A percentile compares a stretch with the other conserved stretches of the same genome.
phyloP scores from a whole-genome alignment of 2,797 vertebrate genomes.

The Botia almorhae region DNA sequence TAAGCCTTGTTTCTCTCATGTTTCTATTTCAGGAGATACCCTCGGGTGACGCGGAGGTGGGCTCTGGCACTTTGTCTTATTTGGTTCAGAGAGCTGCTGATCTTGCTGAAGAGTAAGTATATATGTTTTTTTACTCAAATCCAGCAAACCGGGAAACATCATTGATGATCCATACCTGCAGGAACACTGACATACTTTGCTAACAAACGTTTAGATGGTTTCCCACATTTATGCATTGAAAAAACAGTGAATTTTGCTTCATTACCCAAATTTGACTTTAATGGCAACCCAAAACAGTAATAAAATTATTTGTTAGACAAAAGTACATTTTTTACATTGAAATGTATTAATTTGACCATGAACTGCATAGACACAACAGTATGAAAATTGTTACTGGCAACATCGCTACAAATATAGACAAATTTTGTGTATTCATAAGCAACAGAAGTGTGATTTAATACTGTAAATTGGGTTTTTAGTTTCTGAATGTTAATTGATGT shows the following conservation, averaged over 20 bases:
- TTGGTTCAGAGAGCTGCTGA: conserved; percentile 79
- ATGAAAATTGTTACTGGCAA: too few relatives aligned
- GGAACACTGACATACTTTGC: not conserved
- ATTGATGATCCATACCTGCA: not conserved
- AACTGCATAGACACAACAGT: too few relatives aligned
- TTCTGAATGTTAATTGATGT: too few relatives aligned
- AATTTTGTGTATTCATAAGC: too few relatives aligned
- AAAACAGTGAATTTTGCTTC: not conserved
- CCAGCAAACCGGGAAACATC: not conserved
- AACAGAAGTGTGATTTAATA: too few relatives aligned
- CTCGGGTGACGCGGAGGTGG: conserved; percentile 40
- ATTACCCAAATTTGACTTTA: too few relatives aligned
- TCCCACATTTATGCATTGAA: conserved; percentile 1
- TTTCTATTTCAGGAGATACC: conserved; percentile 69
- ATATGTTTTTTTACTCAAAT: conserved; percentile 3
- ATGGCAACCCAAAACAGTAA: too few relatives aligned
- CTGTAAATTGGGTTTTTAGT: too few relatives aligned
- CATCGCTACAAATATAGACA: too few relatives aligned
- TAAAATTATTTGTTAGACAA: too few relatives aligned
- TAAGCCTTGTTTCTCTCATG: not conserved
- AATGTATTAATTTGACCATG: too few relatives aligned
- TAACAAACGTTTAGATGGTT: not conserved
- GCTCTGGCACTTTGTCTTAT: conserved; percentile 67
- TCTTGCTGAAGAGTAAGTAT: conserved; percentile 79
- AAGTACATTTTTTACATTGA: too few relatives aligned